A percentile compares a stretch with the other conserved stretches of the same genome.
These are phyloP conservation scores for Romanogobio albipinnatus DNA, from an alignment of 2,113 vertebrate genomes.

Conservation along the genomic window DNA sequence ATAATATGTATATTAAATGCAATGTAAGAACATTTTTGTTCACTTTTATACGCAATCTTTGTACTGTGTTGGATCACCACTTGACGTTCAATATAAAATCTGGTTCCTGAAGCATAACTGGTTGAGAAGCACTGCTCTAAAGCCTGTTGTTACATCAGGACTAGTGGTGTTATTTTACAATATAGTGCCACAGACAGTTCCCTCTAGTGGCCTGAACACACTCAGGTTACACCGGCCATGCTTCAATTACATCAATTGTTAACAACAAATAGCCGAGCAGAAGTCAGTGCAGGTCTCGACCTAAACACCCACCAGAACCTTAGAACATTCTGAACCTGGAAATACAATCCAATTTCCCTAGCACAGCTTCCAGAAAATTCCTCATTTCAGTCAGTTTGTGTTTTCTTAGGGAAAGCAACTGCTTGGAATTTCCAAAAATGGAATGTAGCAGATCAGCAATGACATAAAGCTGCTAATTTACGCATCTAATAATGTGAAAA, in stretches of 20 bases:
- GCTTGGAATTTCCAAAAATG: neutral
- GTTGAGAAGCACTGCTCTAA: constrained; percentile 7
- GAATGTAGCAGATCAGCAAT: neutral
- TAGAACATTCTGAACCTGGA: constrained; percentile 57
- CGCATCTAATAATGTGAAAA: neutral
- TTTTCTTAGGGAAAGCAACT: neutral
- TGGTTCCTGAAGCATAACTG: constrained; percentile 3
- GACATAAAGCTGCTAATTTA: neutral
- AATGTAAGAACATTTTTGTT: neutral
- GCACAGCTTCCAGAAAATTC: constrained; percentile 1
- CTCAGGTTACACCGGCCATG: constrained; percentile 70
- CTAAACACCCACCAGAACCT: constrained; percentile 39
- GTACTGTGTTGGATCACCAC: neutral
- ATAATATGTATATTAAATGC: neutral
- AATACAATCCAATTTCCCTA: constrained; percentile 52
- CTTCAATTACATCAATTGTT: constrained; percentile 73
- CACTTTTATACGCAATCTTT: neutral
- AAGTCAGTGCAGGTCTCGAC: constrained; percentile 61
- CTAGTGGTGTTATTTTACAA: constrained; percentile 38
- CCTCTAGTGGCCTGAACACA: constrained; percentile 60
- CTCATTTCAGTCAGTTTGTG: constrained; percentile 1
- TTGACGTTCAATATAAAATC: neutral
- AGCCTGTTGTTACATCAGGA: constrained; percentile 1
- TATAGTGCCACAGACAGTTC: constrained; percentile 62
- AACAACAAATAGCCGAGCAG: constrained; percentile 66